Base-by-base conservation (phyloP, 2,797 vertebrate species). In the Chelidonichthys spinosus region DNA sequence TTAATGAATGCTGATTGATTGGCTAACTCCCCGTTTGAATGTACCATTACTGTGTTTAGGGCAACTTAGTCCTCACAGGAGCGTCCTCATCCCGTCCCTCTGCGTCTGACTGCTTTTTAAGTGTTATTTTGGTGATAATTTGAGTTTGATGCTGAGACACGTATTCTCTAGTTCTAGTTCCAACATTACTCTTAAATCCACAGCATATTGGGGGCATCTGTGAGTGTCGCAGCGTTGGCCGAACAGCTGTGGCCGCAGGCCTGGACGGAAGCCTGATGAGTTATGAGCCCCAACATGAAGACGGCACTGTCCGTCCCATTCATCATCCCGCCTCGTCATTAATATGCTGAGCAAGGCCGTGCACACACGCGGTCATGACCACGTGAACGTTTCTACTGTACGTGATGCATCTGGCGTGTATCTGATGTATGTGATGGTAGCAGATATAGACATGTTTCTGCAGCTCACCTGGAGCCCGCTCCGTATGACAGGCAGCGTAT, bases 1-100 rank as follows among this genome's bases (percentile, higher is more conserved):
- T 77, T 78, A 84, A 89, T 89, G 81, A 89, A 80, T 79, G 76
- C 42, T 85, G 80, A 90, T 86, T 90, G 49, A 86, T 69, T 85
- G 83, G 78, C 69, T 84, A 81, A 71, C 60, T 58, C 69, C 73
- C 37, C 1, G 17, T 81, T 89, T 88, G 83, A 83, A 85, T 77
- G 83, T 55, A 56, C 69, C 47, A 63, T 84, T 63, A 83, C 79
- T 81, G 61, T 66, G 64, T 85, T 79, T 67, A 76, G 77, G 72
- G 54, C 64, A 72, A 60, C 39, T 71, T 63, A 3, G 62, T 74
- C 63, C 82, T 80, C 53, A 69, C 59, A 63, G 72, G 73, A 75
- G 59, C 42, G 40, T 76, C 37, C 47, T 61, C 54, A 59, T 72
- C 44, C 17, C 15, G 42, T 63, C 46, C 43, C 14, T 63, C 53